These are phyloP conservation scores for Protaetia brevitarsis DNA, from an alignment of 1,140 invertebrate species.

Conservation along the genomic window DNA sequence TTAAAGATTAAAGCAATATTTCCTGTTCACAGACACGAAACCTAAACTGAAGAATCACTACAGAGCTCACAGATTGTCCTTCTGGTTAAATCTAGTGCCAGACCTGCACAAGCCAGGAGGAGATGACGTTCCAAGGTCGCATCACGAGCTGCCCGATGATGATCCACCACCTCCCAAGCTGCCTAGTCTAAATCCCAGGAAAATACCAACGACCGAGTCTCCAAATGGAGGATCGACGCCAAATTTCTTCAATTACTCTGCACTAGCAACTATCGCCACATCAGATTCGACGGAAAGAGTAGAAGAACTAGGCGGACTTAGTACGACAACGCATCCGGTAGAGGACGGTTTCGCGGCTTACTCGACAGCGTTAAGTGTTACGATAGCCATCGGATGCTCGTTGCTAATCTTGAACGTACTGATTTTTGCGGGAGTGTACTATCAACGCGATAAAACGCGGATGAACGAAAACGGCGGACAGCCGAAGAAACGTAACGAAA, in stretches of 20 bases:
- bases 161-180: conserved; percentile 56
- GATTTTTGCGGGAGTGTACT: conserved; percentile 91
- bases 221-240: conserved; percentile 45
- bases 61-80: conserved; percentile 85
- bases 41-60: conserved; percentile 92
- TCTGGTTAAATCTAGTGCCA: conserved; percentile 94
- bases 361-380: conserved; percentile 84
- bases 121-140: conserved; percentile 78
- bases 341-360: conserved; percentile 84
- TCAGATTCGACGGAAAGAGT: conserved; percentile 43
- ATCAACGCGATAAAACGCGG: conserved; percentile 82
- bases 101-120: conserved; percentile 88
- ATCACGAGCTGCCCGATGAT: conserved; percentile 81
- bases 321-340: conserved; percentile 59
- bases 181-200: conserved; percentile 53
- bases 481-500: conserved; percentile 74
- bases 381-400: conserved; percentile 91
- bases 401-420: conserved; percentile 86
- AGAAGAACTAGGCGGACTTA: conserved; percentile 45
- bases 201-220: conserved; percentile 54
- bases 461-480: conserved; percentile 58
- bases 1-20: not conserved
- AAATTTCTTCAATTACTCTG: conserved; percentile 37
- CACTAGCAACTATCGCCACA: conserved; percentile 45
- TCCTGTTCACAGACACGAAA: conserved; percentile 68